Evolutionary conservation across 1,140 invertebrate species (phyloP).

Genomic region (Drosophila albomicans): DNA sequence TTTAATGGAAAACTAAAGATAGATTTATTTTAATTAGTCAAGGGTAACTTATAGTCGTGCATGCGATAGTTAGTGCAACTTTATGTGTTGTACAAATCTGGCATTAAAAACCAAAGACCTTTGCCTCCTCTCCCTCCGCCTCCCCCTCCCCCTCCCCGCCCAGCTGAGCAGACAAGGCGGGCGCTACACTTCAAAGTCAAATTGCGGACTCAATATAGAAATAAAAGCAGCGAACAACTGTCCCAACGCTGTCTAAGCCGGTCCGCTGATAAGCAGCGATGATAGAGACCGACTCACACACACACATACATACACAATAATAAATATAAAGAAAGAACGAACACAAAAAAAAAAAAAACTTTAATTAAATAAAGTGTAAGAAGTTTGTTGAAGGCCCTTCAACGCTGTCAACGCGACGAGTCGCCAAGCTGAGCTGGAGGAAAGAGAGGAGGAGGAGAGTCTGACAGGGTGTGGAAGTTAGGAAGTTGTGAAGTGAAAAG

Average conservation of each 20-base stretch:
- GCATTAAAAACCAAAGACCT: conserved; percentile 19
- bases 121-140: no score
- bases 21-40: neutral
- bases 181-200: conserved; percentile 60
- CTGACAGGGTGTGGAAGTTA: neutral
- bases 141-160: no score
- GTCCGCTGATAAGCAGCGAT: conserved; percentile 42
- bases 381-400: conserved; percentile 73
- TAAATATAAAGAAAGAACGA: conserved; percentile 50
- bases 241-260: conserved; percentile 71
- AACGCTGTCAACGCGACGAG: conserved; percentile 47
- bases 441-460: neutral
- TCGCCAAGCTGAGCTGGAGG: neutral
- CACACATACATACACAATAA: conserved; percentile 18
- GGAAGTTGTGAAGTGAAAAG: neutral
- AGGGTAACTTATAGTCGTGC: neutral
- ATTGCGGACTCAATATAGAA: conserved; percentile 52
- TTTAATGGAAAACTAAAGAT: neutral
- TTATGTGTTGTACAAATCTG: conserved; percentile 10
- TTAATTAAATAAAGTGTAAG: conserved; percentile 82
- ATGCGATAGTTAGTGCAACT: neutral
- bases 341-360: conserved; percentile 63
- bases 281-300: conserved; percentile 15
- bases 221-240: conserved; percentile 61
- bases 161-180: neutral